A percentile compares a stretch with the other conserved stretches of the same genome.
Evolutionary conservation across 2,888 invertebrate species (phyloP).

Genomic region (Coremacera marginata): DNA sequence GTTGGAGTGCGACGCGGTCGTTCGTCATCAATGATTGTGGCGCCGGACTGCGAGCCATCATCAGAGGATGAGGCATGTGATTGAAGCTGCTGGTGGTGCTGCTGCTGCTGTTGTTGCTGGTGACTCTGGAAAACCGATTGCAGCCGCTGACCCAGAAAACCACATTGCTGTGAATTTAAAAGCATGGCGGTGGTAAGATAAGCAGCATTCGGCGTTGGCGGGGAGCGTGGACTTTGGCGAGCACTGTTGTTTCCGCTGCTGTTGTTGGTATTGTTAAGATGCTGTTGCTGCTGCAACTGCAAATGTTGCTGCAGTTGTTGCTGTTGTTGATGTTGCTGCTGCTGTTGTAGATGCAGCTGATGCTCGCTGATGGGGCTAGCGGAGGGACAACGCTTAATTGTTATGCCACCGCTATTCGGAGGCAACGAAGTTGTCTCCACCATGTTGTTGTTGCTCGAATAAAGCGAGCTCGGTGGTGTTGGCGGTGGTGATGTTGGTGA

Average conservation of each 20-base stretch:
- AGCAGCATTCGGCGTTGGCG: constrained; percentile 57
- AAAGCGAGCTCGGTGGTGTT: constrained; percentile 47
- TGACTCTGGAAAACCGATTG: constrained; percentile 66
- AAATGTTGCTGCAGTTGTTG: constrained; percentile 48
- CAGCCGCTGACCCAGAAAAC: constrained; percentile 67
- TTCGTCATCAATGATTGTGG: constrained; percentile 63
- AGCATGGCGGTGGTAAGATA: constrained; percentile 69
- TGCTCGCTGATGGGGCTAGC: constrained; percentile 54
- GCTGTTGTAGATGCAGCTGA: constrained; percentile 53
- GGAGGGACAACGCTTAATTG: constrained; percentile 62
- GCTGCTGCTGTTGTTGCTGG: constrained; percentile 59
- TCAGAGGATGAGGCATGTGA: constrained; percentile 64
- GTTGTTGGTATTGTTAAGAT: constrained; percentile 41
- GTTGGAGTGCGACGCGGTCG: constrained; percentile 48
- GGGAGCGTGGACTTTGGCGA: constrained; percentile 47
- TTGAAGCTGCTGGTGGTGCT: constrained; percentile 57
- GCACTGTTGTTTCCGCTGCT: constrained; percentile 47
- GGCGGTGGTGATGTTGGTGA: constrained; percentile 62
- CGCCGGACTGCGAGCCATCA: constrained; percentile 64
- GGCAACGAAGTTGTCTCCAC: constrained; percentile 62
- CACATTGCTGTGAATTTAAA: constrained; percentile 68
- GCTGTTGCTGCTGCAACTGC: constrained; percentile 47
- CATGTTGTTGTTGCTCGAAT: constrained; percentile 52
- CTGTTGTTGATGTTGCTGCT: constrained; percentile 55
- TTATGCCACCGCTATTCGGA: constrained; percentile 59